Conservation (phyloP, 2,797 vertebrate species). For the Ispidina picta region DNA sequence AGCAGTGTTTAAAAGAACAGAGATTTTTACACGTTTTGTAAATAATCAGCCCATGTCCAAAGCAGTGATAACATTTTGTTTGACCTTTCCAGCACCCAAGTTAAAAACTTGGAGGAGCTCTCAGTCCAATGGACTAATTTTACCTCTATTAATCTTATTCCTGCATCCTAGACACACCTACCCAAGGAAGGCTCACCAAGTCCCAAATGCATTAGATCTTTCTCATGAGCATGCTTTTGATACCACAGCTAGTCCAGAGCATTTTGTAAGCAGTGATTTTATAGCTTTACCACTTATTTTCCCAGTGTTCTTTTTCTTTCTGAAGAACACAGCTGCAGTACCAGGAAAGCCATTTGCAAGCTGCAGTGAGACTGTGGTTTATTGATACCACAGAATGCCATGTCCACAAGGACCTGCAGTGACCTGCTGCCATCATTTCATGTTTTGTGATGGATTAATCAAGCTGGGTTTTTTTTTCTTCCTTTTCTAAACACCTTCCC, state of each 20-base stretch:
- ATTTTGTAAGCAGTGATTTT: background rate
- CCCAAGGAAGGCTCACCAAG: background rate
- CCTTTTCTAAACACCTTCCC: background rate
- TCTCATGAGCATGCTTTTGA: background rate
- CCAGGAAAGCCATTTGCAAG: background rate
- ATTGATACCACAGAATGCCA: background rate
- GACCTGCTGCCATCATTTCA: fast-evolving
- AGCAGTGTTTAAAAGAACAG: background rate
- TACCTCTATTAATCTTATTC: background rate
- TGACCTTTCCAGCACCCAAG: background rate
- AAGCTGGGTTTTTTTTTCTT: background rate
- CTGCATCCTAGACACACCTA: background rate
- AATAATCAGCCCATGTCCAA: background rate
- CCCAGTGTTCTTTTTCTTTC: background rate
- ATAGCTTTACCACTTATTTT: background rate
- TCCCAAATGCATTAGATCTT: background rate
- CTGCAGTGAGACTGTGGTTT: background rate
- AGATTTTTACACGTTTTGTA: background rate
- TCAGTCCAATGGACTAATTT: background rate
- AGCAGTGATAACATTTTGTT: background rate
- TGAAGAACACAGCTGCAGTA: background rate
- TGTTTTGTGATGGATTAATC: background rate
- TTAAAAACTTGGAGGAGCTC: background rate
- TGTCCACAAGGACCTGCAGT: fast-evolving
- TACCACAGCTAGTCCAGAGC: background rate